Conservation (phyloP, 2,888 invertebrate genomes). For the Eurytoma adleriae region DNA sequence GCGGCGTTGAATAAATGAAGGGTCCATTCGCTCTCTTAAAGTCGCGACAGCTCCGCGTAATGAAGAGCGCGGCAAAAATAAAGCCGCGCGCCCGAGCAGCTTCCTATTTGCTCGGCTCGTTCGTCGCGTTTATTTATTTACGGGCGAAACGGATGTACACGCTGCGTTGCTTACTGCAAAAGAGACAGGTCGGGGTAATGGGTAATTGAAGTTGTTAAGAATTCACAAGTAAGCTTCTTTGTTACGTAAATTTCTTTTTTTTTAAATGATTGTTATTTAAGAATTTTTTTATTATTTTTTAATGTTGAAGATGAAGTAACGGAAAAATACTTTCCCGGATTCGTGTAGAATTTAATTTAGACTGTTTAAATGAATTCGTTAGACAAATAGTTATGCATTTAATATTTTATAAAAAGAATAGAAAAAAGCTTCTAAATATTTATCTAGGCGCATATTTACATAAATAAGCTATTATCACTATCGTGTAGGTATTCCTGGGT, state of each 20-base stretch:
- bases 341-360: too few relatives aligned
- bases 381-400: too few relatives aligned
- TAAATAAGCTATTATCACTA: slow-evolving; percentile 3
- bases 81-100: slow-evolving; percentile 22
- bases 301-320: too few relatives aligned
- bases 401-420: too few relatives aligned
- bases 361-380: too few relatives aligned
- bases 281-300: not conserved
- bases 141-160: not conserved
- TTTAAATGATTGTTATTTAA: too few relatives aligned
- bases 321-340: too few relatives aligned
- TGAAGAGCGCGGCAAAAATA: not conserved
- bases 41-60: not conserved
- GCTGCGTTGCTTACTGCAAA: not conserved
- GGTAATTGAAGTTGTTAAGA: slow-evolving; percentile 35
- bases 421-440: too few relatives aligned
- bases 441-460: too few relatives aligned
- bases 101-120: slow-evolving; percentile 61
- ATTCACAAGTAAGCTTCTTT: slow-evolving; percentile 9
- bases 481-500: not conserved
- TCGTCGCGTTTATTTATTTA: slow-evolving; percentile 33
- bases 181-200: slow-evolving; percentile 2
- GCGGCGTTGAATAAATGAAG: slow-evolving; percentile 70
- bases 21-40: slow-evolving; percentile 60
- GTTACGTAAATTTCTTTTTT: not conserved